Conservation (phyloP, 2,797 vertebrate genomes). For the Hozukius guyotensis region DNA sequence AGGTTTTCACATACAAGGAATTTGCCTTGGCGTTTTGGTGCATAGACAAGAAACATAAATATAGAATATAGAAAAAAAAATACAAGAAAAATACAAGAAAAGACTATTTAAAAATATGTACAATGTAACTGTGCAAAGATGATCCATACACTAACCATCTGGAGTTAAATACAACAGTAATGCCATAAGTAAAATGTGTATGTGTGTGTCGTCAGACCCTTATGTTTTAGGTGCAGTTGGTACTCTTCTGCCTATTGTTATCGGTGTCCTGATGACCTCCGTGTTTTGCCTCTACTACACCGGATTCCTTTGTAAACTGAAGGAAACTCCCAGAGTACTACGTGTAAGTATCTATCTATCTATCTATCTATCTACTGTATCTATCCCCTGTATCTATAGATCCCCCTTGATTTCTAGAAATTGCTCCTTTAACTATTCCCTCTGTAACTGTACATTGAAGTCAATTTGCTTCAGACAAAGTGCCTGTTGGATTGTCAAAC, state of each 20-base stretch:
- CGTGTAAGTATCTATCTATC: slow-evolving; percentile 41
- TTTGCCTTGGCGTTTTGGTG: neutral
- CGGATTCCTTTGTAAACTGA: slow-evolving; percentile 64
- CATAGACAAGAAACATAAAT: neutral
- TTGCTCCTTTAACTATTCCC: neutral
- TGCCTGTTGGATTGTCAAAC: neutral
- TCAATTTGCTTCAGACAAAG: neutral
- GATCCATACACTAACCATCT: neutral
- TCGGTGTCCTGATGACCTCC: neutral
- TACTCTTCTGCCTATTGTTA: neutral
- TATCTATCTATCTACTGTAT: too few relatives aligned
- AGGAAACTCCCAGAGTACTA: slow-evolving; percentile 29
- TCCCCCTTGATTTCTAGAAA: neutral
- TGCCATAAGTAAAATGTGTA: neutral
- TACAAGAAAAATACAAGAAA: neutral
- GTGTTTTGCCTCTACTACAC: slow-evolving; percentile 44
- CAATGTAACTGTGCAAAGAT: neutral
- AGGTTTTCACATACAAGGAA: neutral
- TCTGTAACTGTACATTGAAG: neutral
- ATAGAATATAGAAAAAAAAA: neutral
- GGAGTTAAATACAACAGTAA: neutral
- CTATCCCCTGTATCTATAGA: neutral
- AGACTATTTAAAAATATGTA: neutral
- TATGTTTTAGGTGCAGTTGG: neutral
- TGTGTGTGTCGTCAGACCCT: slow-evolving; percentile 37